Evolutionary conservation across 2,797 vertebrate genomes (phyloP), one percentile per base, ranked within the genome.

Genomic region (Falco rusticolus): DNA sequence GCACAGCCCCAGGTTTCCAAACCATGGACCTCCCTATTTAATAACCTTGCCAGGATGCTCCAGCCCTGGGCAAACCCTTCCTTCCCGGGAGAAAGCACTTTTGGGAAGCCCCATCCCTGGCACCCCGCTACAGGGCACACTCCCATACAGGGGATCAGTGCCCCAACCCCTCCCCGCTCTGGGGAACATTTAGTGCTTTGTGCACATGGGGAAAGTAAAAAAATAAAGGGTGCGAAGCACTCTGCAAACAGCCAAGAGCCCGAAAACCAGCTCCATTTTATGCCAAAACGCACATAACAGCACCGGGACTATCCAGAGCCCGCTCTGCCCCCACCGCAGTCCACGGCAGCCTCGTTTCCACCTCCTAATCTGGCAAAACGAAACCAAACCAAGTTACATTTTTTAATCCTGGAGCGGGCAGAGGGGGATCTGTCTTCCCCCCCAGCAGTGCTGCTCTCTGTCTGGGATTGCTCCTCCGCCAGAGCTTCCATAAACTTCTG

Each of bases 101-200:
- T n/a, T 4, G 14, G 59, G 66, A 33, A 79, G 37, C 59, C 59
- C 41, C 74, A 72, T 53, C 28, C 64, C 60, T 34, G 3, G 10
- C 0, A 11, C 13, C 16, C 43, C 0, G 0, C 50, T 88, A 48
- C 41, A 5, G 10, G 54, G 16, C 47, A 22, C 3, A 1, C 28
- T 84, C 57, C 66, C 17, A 3, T 5, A 2, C 0, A 0, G 0
- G 59, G 77, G 64, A 74, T 21, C 29, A 16, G 22, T 1, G 0
- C 28, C 59, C 91, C 72, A 92, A 74, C 25, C 83, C 79, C 56
- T 69, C 56, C 79, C 59, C 2, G 6, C 65, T 47, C 26, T 0
- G 6, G 59, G 54, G 14, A 90, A 79, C 0, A 3, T 2, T 1
- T 53, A 4, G 13, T 0, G 14, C 47, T 39, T 29, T 19, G 11